These are phyloP conservation scores for Meloidogyne hapla DNA, from an alignment of 1,140 invertebrate species.

Conservation along the genomic window DNA sequence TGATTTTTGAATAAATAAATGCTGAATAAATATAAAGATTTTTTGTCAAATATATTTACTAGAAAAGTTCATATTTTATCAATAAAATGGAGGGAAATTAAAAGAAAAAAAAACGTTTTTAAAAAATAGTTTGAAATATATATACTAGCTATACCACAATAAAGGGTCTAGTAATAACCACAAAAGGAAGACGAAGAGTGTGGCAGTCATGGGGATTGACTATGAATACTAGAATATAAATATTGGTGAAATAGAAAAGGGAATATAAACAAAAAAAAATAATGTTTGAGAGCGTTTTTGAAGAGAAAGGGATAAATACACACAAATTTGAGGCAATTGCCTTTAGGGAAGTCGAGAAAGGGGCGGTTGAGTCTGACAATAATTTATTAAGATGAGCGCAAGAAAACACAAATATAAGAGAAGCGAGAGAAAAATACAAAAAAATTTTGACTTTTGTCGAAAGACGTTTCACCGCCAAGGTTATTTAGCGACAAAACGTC, in stretches of 20 bases:
- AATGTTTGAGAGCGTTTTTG: neutral
- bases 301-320: neutral
- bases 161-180: neutral
- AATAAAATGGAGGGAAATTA: too few relatives aligned
- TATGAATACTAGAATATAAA: neutral
- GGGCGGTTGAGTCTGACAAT: neutral
- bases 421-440: constrained; percentile 2
- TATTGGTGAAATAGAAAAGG: neutral
- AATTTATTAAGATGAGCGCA: neutral
- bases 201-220: neutral
- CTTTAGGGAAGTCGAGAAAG: constrained; percentile 15
- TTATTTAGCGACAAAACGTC: too few relatives aligned
- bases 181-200: neutral
- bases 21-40: too few relatives aligned
- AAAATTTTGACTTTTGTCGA: neutral
- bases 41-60: too few relatives aligned
- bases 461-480: too few relatives aligned
- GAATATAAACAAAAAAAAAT: too few relatives aligned
- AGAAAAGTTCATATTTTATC: too few relatives aligned
- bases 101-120: neutral
- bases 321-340: constrained; percentile 30
- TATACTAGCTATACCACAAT: neutral
- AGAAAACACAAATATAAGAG: neutral
- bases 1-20: too few relatives aligned
- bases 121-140: constrained; percentile 1